Evolutionary conservation across 2,113 vertebrate species (phyloP).

Genomic region (Spea multiplicata): DNA sequence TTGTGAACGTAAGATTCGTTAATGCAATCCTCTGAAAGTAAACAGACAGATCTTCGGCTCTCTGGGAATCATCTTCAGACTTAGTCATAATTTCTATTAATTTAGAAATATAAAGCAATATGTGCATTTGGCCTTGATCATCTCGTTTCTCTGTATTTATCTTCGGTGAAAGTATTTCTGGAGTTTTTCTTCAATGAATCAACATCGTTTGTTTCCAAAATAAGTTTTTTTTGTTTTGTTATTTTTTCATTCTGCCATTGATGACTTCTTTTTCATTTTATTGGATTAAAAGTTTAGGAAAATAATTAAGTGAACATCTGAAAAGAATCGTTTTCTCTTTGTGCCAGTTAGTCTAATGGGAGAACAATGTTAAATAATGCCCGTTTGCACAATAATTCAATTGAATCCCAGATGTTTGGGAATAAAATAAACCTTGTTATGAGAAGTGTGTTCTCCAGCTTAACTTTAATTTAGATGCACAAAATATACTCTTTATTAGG

Average conservation of each 20-base stretch:
- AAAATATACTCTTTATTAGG: slow-evolving; percentile 3
- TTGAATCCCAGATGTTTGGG: slow-evolving; percentile 16
- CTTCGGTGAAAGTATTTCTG: not conserved
- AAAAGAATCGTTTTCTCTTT: not conserved
- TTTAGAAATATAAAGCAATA: too few species aligned
- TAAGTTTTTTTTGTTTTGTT: slow-evolving; percentile 3
- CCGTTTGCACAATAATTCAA: not conserved
- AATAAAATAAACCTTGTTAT: not conserved
- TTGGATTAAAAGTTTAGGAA: slow-evolving; percentile 16
- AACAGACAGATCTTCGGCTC: too few species aligned
- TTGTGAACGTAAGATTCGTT: too few species aligned
- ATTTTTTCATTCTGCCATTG: slow-evolving; percentile 3
- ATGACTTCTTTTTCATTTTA: slow-evolving; percentile 12
- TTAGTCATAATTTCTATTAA: too few species aligned
- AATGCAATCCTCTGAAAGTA: too few species aligned
- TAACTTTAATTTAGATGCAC: not conserved
- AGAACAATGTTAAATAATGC: slow-evolving; percentile 11
- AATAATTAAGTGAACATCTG: slow-evolving; percentile 5
- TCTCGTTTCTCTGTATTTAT: too few species aligned
- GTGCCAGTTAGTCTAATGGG: not conserved
- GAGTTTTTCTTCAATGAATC: not conserved
- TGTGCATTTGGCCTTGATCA: too few species aligned
- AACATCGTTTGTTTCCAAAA: not conserved
- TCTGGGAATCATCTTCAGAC: too few species aligned
- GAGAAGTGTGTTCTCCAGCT: not conserved